Conservation (phyloP, 2,113 vertebrate species). For the Laterallus jamaicensis region DNA sequence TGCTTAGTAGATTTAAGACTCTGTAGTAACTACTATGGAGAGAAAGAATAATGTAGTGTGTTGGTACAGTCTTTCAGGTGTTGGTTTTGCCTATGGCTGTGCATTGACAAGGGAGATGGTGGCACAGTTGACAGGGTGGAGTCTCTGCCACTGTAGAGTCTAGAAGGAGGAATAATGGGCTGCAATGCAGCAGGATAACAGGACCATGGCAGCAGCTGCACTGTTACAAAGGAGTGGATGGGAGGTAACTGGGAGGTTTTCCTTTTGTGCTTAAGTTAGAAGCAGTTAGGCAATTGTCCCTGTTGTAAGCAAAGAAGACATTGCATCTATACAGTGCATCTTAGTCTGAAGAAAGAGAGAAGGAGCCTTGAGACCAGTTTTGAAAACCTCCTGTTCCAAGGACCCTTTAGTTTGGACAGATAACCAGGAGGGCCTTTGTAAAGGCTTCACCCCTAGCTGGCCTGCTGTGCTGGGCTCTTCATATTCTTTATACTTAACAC, state of each 20-base stretch:
- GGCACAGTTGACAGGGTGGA: not conserved
- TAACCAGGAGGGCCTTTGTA: not conserved
- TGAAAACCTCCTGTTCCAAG: not conserved
- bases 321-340: not conserved
- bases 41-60: not conserved
- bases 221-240: not conserved
- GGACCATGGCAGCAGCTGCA: fast-evolving
- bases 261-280: not conserved
- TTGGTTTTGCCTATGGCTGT: not conserved
- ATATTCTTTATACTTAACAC: not conserved
- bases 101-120: not conserved
- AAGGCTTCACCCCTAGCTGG: not conserved
- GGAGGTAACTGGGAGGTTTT: not conserved
- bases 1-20: not conserved
- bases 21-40: not conserved
- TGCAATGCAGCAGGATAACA: fast-evolving
- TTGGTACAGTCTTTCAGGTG: not conserved
- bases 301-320: not conserved
- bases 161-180: not conserved
- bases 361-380: not conserved
- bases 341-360: not conserved
- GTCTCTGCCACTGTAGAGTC: fast-evolving
- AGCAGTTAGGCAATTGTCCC: not conserved
- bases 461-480: not conserved
- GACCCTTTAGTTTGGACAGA: not conserved